These are phyloP conservation scores for Brienomyrus brachyistius DNA, from an alignment of 2,113 vertebrate species.

Conservation along the genomic window DNA sequence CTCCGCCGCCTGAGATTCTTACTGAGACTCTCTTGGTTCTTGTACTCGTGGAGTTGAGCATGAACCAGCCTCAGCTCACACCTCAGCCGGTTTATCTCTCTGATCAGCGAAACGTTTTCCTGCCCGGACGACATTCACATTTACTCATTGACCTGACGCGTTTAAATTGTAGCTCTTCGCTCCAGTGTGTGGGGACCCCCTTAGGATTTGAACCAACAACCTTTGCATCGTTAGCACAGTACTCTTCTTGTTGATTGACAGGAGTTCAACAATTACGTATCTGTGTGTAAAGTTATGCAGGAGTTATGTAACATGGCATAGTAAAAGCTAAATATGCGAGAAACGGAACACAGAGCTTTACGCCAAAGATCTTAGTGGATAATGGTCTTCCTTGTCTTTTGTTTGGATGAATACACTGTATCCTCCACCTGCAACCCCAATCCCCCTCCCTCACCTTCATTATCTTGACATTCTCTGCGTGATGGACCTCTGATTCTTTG, in stretches of 20 bases:
- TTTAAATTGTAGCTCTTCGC: not conserved
- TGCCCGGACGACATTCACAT: conserved; percentile 41
- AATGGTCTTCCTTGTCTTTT: not conserved
- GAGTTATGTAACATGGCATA: not conserved
- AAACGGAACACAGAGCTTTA: not conserved
- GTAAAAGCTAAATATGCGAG: not conserved
- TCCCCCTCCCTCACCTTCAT: conserved; percentile 65
- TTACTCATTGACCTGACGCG: not conserved
- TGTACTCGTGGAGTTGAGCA: conserved; percentile 34
- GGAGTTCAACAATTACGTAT: conserved; percentile 40
- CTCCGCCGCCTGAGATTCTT: conserved; percentile 48
- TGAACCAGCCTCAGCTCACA: conserved; percentile 40
- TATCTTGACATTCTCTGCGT: conserved; percentile 62
- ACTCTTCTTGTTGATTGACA: conserved; percentile 35
- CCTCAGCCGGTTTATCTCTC: conserved; percentile 53
- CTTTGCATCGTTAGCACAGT: not conserved
- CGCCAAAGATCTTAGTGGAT: not conserved
- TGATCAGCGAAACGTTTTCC: conserved; percentile 54
- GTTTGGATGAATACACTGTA: not conserved
- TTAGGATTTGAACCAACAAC: not conserved
- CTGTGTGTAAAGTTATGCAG: conserved; percentile 17
- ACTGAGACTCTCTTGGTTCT: conserved; percentile 14
- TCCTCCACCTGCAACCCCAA: not conserved
- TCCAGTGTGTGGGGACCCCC: not conserved
- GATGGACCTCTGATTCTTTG: conserved; percentile 68